Conservation (phyloP, 2,888 invertebrate species). For the Mechanitis messenoides region DNA sequence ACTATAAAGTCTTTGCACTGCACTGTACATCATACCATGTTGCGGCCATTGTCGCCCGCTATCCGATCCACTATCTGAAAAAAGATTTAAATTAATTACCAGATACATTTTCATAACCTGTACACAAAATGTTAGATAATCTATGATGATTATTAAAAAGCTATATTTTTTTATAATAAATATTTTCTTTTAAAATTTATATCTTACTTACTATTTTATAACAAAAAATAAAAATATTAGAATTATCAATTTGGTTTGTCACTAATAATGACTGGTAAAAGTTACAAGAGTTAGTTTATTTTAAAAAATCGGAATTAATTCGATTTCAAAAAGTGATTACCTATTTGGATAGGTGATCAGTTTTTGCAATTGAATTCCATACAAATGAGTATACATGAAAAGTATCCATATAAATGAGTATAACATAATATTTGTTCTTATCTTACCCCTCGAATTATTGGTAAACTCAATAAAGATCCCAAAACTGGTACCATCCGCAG, state of each 20-base stretch:
- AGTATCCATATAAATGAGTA: not conserved
- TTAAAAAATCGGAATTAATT: too few species aligned
- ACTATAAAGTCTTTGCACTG: constrained; percentile 19
- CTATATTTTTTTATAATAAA: too few species aligned
- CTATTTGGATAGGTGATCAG: too few species aligned
- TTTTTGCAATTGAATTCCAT: too few species aligned
- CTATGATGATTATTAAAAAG: too few species aligned
- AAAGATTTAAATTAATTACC: constrained; percentile 30
- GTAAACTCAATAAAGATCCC: constrained; percentile 91
- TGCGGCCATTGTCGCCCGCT: constrained; percentile 88
- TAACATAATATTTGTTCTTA: constrained; percentile 37
- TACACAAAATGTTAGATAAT: not conserved
- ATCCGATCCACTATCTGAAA: constrained; percentile 86
- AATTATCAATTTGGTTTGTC: too few species aligned
- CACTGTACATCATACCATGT: constrained; percentile 82
- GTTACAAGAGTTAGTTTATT: too few species aligned
- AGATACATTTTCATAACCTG: not conserved
- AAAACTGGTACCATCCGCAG: constrained; percentile 93
- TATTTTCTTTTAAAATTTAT: too few species aligned
- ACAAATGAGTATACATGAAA: not conserved
- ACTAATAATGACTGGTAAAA: too few species aligned
- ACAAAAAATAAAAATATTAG: too few species aligned
- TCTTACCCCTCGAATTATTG: constrained; percentile 87
- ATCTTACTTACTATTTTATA: too few species aligned
- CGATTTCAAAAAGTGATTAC: too few species aligned